Base-by-base conservation (phyloP, 2,113 vertebrate species). In the Colossoma macropomum region DNA sequence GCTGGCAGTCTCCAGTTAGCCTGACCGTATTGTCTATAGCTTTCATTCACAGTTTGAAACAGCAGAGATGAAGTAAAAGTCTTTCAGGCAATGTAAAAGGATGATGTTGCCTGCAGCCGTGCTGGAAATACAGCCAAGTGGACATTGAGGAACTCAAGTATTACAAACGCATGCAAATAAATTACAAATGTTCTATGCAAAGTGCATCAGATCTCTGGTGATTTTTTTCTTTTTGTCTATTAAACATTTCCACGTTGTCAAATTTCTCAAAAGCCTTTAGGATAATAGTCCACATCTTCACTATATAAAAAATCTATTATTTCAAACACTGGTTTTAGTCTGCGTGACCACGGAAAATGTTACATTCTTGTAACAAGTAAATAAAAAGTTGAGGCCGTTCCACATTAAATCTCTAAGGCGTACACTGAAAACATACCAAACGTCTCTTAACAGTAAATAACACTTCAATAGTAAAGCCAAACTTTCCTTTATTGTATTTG, bases 181-280 rank as follows among this genome's bases (percentile, higher is more conserved):
- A 56, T 59, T 25, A 79, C 48, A 71, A 71, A 80, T 60, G 52
- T n/a, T 52, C 30, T 71, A 80, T 80, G 66, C 78, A 80, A 80
- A 80, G 23, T 68, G 34, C 23, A 59, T 77, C 38, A 68, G 45
- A 60, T 71, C 30, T 21, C 13, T 38, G 28, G n/a, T 13, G 23
- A 60, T 0, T 52, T 52, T 8, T 17, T 52, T 15, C 50, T 52
- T 5, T 1, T 52, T 8, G 50, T 52, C 50, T 52, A 52, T 52
- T 52, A 66, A 32, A 66, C 1, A 16, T 66, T 1, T 0, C 15
- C 27, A 66, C 17, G 6, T 66, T 32, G 12, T 5, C 15, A 66
- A 66, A 32, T 30, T 65, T 65, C 62, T 30, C 27, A 65, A 65
- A 27, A 65, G 27, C 62, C 45, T 28, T 65, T 65, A 7, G 27